phyloP scores from a whole-genome alignment of 2,113 vertebrate genomes.

The Chloroceryle aenea region DNA sequence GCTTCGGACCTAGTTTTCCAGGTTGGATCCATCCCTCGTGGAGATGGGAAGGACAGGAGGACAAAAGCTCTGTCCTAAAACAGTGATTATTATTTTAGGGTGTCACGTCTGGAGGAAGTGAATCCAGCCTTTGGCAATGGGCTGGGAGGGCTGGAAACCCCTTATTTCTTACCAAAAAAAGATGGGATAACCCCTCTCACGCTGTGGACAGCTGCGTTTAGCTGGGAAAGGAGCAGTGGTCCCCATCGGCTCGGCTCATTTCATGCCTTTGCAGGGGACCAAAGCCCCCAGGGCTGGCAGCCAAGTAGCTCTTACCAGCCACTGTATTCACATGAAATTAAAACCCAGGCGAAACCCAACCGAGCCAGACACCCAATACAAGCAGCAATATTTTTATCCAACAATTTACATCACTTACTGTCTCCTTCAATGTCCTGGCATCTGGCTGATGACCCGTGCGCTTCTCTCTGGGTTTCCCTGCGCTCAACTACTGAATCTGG shows the following conservation, averaged over 20 bases:
- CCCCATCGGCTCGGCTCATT: background rate
- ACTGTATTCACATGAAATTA: background rate
- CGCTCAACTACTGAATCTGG: background rate
- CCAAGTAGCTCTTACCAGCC: background rate
- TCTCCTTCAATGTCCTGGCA: conserved; percentile 15
- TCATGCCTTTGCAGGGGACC: background rate
- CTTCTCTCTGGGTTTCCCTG: background rate
- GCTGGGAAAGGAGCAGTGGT: background rate
- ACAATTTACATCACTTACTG: conserved; percentile 44
- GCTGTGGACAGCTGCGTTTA: rapidly evolving
- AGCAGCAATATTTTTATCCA: background rate
- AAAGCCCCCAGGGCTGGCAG: background rate
- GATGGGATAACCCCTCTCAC: rapidly evolving
- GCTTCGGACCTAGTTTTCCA: background rate
- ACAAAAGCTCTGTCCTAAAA: background rate
- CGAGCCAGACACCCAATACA: background rate
- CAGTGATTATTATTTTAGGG: background rate
- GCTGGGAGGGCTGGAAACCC: rapidly evolving
- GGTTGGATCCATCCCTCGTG: background rate
- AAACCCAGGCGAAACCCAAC: background rate
- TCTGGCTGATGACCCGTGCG: background rate
- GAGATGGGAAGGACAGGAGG: background rate
- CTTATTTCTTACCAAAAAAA: background rate
- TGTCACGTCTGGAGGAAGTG: background rate
- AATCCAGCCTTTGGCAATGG: background rate